phyloP scores from a whole-genome alignment of 2,113 vertebrate species.

The Nestor notabilis region DNA sequence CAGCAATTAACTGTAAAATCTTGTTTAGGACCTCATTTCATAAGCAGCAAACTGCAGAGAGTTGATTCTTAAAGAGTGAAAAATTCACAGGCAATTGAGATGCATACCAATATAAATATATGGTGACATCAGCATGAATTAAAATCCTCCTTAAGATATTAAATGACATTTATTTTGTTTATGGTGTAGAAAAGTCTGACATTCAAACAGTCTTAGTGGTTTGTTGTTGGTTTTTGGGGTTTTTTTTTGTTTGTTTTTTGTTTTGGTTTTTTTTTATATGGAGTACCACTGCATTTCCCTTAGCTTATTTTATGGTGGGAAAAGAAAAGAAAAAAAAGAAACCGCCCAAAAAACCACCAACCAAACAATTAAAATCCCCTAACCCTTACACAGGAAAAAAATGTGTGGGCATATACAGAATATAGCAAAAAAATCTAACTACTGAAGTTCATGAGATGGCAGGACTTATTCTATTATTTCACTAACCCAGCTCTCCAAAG shows the following conservation, averaged over 20 bases:
- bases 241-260: background rate
- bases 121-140: background rate
- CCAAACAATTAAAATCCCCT: background rate
- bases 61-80: background rate
- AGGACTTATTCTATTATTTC: background rate
- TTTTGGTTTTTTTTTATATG: background rate
- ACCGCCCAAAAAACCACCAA: rapidly evolving
- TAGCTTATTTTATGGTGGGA: background rate
- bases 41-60: background rate
- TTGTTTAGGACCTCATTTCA: background rate
- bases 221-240: background rate
- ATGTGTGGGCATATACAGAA: background rate
- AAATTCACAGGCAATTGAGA: background rate
- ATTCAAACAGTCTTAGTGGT: background rate
- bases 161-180: background rate
- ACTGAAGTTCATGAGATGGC: background rate
- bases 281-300: background rate
- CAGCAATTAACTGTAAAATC: background rate
- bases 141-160: background rate
- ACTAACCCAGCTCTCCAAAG: background rate
- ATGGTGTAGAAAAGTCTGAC: background rate
- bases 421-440: background rate
- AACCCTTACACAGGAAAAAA: background rate
- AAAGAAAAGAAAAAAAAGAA: background rate
- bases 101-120: background rate